Evolutionary conservation across 2,113 vertebrate genomes (phyloP).

Genomic region (Leuciscus idus): DNA sequence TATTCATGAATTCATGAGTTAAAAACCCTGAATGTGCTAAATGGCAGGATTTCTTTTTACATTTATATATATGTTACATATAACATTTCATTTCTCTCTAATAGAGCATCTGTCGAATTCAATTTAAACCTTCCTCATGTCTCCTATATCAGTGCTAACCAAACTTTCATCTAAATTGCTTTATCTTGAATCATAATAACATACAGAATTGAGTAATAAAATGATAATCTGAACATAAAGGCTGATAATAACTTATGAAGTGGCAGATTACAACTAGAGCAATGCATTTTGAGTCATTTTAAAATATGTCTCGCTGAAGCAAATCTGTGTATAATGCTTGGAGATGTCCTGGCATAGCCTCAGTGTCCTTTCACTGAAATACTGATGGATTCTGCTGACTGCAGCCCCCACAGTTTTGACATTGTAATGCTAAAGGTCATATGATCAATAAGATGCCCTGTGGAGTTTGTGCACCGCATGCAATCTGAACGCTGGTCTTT

Average conservation of each 20-base stretch:
- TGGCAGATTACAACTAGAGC: background rate
- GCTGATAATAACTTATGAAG: background rate
- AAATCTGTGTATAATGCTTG: background rate
- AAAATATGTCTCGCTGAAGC: background rate
- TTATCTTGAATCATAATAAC: background rate
- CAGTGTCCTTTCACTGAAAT: slow-evolving; percentile 34
- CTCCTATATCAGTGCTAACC: background rate
- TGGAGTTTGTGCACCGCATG: background rate
- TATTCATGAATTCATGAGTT: too few relatives aligned
- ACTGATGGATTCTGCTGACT: slow-evolving; percentile 43
- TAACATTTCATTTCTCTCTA: too few relatives aligned
- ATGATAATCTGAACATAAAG: background rate
- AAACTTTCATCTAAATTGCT: background rate
- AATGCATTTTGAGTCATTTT: background rate
- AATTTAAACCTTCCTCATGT: background rate
- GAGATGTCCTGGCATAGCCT: background rate
- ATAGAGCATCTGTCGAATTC: too few relatives aligned
- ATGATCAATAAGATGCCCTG: slow-evolving; percentile 52
- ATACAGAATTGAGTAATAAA: background rate
- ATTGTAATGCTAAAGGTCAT: slow-evolving; percentile 53
- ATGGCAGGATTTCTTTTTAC: too few relatives aligned
- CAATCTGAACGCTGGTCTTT: slow-evolving; percentile 18
- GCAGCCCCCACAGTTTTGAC: slow-evolving; percentile 43
- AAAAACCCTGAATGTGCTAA: too few relatives aligned
- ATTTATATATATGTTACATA: too few relatives aligned